Evolutionary conservation across 2,113 vertebrate genomes (phyloP).

Genomic region (Chroicocephalus ridibundus): DNA sequence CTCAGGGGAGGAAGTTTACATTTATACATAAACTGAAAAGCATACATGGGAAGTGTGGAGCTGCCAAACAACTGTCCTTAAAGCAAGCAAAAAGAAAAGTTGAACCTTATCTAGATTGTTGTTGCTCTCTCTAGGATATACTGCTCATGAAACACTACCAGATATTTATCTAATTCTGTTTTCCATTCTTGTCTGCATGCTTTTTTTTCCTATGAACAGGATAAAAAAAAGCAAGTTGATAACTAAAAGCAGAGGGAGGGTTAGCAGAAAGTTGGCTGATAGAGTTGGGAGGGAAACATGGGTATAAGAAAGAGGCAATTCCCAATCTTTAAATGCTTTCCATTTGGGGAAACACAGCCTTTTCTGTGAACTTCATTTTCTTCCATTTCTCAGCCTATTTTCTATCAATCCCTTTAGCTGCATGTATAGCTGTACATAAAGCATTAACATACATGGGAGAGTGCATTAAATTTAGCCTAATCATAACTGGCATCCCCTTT

Average conservation of each 20-base stretch:
- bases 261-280: not conserved
- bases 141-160: slow-evolving; percentile 2
- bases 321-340: not conserved
- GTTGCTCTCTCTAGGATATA: not conserved
- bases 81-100: not conserved
- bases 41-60: not conserved
- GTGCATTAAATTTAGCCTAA: slow-evolving; percentile 20
- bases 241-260: not conserved
- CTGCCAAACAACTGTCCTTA: slow-evolving; percentile 8
- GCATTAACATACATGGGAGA: not conserved
- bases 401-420: not conserved
- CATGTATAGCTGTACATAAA: not conserved
- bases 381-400: not conserved
- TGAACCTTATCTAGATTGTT: not conserved
- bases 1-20: not conserved
- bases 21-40: not conserved
- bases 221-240: not conserved
- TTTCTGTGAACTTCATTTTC: not conserved
- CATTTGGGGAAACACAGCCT: not conserved
- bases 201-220: not conserved
- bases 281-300: not conserved
- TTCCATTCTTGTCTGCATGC: not conserved
- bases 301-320: not conserved
- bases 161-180: not conserved
- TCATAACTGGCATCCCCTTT: not conserved